These are phyloP conservation scores for Leuciscus waleckii DNA, from an alignment of 2,797 vertebrate genomes.

Conservation along the genomic window DNA sequence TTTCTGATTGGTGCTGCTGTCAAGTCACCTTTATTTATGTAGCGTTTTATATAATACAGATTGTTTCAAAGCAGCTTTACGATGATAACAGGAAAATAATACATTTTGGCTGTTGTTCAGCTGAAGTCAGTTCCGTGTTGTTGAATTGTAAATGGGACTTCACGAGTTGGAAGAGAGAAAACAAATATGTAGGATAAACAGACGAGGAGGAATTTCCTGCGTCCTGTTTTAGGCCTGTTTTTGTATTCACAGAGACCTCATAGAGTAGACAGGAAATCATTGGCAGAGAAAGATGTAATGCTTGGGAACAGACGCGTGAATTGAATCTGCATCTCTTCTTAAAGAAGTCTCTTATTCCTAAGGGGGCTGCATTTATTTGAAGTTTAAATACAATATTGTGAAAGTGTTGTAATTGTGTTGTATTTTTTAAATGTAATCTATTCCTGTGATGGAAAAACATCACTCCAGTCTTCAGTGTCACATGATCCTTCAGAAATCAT, in stretches of 20 bases:
- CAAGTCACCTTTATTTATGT: neutral
- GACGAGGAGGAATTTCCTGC: neutral
- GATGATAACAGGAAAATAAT: too few species aligned
- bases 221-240: neutral
- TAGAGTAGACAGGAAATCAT: conserved; percentile 1
- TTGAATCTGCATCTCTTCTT: neutral
- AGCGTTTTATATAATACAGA: neutral
- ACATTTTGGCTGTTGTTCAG: too few species aligned
- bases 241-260: neutral
- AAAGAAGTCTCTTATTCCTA: neutral
- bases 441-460: neutral
- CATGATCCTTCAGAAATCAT: neutral
- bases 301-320: neutral
- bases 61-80: too few species aligned
- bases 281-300: neutral
- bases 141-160: neutral
- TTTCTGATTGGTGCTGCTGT: neutral
- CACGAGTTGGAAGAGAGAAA: neutral
- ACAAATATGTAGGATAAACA: neutral
- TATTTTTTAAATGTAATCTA: neutral
- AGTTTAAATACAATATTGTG: neutral
- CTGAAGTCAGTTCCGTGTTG: too few species aligned
- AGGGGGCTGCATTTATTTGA: neutral
- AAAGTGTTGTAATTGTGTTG: too few species aligned
- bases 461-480: neutral